Evolutionary conservation across 64 coral and sea anemone species (phyloP).

Genomic region (Actinia equina): DNA sequence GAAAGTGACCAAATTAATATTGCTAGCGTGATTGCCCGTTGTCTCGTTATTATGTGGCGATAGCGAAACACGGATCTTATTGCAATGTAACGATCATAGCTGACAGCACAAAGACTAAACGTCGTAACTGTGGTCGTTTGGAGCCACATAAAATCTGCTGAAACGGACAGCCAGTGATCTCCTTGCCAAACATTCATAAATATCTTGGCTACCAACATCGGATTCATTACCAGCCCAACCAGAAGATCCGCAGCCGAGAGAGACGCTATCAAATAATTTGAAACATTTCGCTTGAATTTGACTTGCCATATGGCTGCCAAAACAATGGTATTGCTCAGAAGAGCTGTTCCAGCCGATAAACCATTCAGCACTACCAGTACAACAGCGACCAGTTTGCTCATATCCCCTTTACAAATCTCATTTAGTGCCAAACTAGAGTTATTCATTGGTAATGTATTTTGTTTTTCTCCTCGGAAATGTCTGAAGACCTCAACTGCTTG

Average conservation of each 20-base stretch:
- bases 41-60: conserved; percentile 10
- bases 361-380: conserved; percentile 29
- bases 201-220: conserved; percentile 52
- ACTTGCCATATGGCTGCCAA: conserved; percentile 58
- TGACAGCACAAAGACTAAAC: conserved; percentile 54
- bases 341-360: conserved; percentile 13
- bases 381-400: not conserved
- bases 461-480: not conserved
- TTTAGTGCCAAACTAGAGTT: not conserved
- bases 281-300: conserved; percentile 33
- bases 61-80: conserved; percentile 34
- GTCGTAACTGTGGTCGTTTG: conserved; percentile 47
- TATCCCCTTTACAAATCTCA: not conserved
- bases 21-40: conserved; percentile 4
- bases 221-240: conserved; percentile 65
- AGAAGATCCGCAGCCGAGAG: conserved; percentile 56
- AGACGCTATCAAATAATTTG: conserved; percentile 68
- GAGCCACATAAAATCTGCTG: conserved; percentile 57
- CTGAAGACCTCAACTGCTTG: not conserved
- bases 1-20: conserved; percentile 37
- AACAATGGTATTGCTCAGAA: conserved; percentile 52
- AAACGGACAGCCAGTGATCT: conserved; percentile 36
- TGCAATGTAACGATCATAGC: conserved; percentile 42
- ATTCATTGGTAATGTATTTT: not conserved
- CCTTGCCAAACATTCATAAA: conserved; percentile 39